Base-by-base conservation (phyloP, 2,797 vertebrate genomes). In the Sitta carolinensis region DNA sequence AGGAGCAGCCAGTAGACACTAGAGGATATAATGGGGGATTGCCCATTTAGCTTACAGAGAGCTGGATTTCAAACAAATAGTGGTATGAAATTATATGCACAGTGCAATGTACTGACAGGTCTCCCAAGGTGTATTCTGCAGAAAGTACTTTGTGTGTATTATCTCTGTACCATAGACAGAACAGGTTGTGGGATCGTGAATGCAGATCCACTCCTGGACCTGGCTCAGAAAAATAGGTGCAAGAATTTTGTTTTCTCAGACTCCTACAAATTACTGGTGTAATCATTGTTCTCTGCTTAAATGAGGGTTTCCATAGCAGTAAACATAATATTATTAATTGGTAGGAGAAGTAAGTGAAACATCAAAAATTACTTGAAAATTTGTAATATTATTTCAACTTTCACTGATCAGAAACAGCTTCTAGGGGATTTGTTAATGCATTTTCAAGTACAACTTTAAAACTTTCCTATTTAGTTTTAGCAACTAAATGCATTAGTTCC, bases 151-250 rank as follows among this genome's bases (percentile, higher is more conserved):
- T 1, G 5, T 63, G 21, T 57, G 11, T 13, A 0, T 70, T 16
- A 16, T 40, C 21, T 73, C 32, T 29, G 34, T 43, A 9, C 4
- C 58, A n/a, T 3, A 36, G 68, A 16, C 21, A 57, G 61, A 66
- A 13, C 5, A 5, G 13, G 11, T 3, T 58, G 54, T n/a, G 57
- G 16, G 38, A 7, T 27, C 0, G 0, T 23, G 54, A 52, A 16
- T 63, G 42, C 23, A 36, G 52, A 61, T 48, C 34, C 5, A 3
- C 5, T 68, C 32, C 47, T 36, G 15, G 20, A 29, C 66, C 25
- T 40, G n/a, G 14, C 30, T 58, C n/a, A 68, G 50, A 2, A 3
- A 77, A 92, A 62, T 1, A 68, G 13, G 5, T 75, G 25, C 26
- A 73, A 48, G 30, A 51, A 29, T 86, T 80, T 72, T 38, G 11